These are phyloP conservation scores for Ficedula albicollis DNA, from an alignment of 2,797 vertebrate species.

Conservation along the genomic window DNA sequence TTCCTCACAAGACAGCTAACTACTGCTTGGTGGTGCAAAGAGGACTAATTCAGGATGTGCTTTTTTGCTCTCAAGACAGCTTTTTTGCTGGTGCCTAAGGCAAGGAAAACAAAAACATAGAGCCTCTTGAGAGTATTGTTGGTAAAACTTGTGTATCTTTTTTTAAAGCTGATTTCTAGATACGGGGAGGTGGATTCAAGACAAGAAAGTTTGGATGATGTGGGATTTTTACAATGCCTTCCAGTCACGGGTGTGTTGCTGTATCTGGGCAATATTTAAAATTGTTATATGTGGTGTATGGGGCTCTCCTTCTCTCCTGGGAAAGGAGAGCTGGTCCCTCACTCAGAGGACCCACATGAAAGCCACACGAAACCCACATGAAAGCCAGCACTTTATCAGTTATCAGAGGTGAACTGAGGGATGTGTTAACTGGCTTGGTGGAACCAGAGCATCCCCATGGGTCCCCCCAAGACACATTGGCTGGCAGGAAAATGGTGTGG, in stretches of 20 bases:
- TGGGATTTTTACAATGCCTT: neutral
- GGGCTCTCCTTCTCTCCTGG: neutral
- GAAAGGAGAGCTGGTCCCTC: neutral
- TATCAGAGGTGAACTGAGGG: neutral
- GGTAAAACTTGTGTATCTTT: neutral
- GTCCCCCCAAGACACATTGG: neutral
- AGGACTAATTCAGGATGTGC: neutral
- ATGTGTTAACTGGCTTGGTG: neutral
- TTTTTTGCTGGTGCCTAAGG: neutral
- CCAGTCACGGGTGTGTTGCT: fast-evolving
- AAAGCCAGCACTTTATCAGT: neutral
- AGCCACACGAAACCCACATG: neutral
- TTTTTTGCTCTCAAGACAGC: neutral
- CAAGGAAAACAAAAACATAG: neutral
- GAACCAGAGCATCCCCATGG: neutral
- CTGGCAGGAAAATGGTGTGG: neutral
- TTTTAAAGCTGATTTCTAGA: neutral
- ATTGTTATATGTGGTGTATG: neutral
- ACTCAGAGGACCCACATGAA: fast-evolving
- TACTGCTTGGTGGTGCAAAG: fast-evolving
- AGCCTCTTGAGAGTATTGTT: neutral
- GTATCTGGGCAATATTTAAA: neutral
- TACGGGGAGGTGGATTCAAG: neutral
- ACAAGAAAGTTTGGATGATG: neutral
- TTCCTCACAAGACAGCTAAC: neutral